phyloP scores from a whole-genome alignment of 2,797 vertebrate species.

The Chaetodon trifasciatus region DNA sequence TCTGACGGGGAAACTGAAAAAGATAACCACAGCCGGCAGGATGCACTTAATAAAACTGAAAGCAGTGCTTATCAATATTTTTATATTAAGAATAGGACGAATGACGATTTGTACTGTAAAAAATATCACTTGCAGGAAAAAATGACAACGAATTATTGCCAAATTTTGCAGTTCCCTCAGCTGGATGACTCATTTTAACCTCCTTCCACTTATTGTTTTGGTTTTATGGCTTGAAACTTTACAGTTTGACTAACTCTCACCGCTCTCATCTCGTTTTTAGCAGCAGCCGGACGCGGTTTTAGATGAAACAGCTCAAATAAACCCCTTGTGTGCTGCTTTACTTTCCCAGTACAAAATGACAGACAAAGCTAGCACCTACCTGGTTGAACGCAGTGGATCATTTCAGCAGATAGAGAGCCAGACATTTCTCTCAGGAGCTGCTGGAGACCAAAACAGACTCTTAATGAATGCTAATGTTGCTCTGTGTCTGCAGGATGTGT shows the following conservation, averaged over 20 bases:
- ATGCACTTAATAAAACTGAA: neutral
- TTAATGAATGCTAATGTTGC: neutral
- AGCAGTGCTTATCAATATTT: neutral
- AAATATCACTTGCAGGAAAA: neutral
- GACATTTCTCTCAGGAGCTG: neutral
- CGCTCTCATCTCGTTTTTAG: neutral
- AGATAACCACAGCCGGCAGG: too few relatives aligned
- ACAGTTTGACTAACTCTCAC: neutral
- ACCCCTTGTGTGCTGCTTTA: neutral
- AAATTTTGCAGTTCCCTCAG: neutral
- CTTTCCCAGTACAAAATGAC: too few relatives aligned
- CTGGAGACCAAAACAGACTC: neutral
- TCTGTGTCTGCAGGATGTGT: neutral
- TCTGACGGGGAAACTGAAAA: neutral
- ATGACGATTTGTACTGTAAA: neutral
- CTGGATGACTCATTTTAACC: neutral
- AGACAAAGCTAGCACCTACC: neutral
- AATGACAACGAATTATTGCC: neutral
- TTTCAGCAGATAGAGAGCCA: neutral
- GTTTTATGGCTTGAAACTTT: neutral
- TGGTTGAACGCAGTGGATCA: neutral
- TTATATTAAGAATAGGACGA: neutral
- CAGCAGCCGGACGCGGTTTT: neutral
- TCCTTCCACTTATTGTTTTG: neutral
- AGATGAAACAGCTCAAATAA: neutral